A percentile compares a stretch with the other conserved stretches of the same genome.
Evolutionary conservation across 2,888 invertebrate genomes (phyloP).

Genomic region (Laspeyria flexula): DNA sequence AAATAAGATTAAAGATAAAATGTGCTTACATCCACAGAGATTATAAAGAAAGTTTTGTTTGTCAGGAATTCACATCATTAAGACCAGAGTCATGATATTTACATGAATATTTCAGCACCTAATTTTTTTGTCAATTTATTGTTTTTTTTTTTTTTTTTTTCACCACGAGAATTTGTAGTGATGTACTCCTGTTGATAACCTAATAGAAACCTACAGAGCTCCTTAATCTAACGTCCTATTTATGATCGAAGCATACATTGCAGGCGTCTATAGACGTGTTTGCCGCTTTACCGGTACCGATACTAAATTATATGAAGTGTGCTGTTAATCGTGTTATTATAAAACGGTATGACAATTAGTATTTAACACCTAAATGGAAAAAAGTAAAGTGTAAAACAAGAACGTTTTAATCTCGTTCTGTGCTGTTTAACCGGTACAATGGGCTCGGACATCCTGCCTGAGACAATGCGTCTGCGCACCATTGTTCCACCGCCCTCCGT

Average conservation of each 20-base stretch:
- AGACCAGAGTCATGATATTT: too few relatives aligned
- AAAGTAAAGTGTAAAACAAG: slow-evolving; percentile 60
- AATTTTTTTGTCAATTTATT: too few relatives aligned
- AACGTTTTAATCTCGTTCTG: slow-evolving; percentile 78
- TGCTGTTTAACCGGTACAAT: slow-evolving; percentile 82
- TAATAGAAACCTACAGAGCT: too few relatives aligned
- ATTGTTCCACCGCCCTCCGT: slow-evolving; percentile 76
- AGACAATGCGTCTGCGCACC: slow-evolving; percentile 77
- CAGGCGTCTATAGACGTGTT: too few relatives aligned
- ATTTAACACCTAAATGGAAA: slow-evolving; percentile 48
- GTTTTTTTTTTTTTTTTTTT: background rate
- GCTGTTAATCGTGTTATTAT: background rate
- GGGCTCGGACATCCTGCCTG: slow-evolving; percentile 79
- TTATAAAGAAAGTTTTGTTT: slow-evolving; percentile 4
- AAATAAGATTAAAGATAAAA: slow-evolving; percentile 7
- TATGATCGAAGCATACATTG: too few relatives aligned
- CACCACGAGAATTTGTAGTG: too few relatives aligned
- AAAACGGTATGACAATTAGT: slow-evolving; percentile 1
- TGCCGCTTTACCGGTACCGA: too few relatives aligned
- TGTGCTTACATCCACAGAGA: background rate
- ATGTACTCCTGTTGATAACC: too few relatives aligned
- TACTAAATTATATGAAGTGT: background rate
- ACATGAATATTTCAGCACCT: too few relatives aligned
- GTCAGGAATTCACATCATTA: slow-evolving; percentile 7
- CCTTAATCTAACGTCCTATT: too few relatives aligned